Conservation (phyloP, 2,797 vertebrate genomes). For the Nyctalus aviator region DNA sequence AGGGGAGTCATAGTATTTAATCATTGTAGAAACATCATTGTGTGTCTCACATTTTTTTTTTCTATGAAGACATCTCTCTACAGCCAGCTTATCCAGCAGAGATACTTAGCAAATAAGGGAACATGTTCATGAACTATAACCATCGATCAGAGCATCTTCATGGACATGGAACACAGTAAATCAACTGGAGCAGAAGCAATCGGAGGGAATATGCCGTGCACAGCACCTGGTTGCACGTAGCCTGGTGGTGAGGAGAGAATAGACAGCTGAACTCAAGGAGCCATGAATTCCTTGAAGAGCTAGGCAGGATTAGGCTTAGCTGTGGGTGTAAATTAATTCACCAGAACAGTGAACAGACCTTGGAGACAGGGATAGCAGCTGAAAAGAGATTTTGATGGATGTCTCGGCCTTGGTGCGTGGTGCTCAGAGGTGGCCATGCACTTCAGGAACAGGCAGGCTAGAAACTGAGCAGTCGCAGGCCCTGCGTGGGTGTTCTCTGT, state of each 20-base stretch:
- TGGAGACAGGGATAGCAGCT: background rate
- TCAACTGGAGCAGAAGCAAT: background rate
- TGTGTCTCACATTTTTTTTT: background rate
- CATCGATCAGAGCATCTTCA: background rate
- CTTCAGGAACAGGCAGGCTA: background rate
- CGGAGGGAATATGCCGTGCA: background rate
- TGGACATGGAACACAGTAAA: background rate
- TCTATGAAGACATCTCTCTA: background rate
- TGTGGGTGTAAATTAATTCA: conserved; percentile 46
- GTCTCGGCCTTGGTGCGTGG: background rate
- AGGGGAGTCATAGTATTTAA: background rate
- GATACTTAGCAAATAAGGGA: background rate
- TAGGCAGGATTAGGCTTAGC: background rate
- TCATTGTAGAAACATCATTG: background rate
- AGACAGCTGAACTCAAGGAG: background rate
- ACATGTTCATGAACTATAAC: background rate
- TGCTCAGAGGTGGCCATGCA: background rate
- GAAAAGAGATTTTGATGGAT: conserved; percentile 46
- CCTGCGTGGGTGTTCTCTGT: background rate
- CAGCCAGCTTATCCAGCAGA: background rate
- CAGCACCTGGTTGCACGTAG: background rate
- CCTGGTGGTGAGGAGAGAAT: background rate
- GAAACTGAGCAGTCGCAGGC: background rate
- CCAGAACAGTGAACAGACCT: conserved; percentile 41
- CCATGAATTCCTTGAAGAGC: conserved; percentile 36